Evolutionary conservation across 2,888 invertebrate species (phyloP), one percentile per base, ranked within the genome.

Genomic region (Melanophora roralis): DNA sequence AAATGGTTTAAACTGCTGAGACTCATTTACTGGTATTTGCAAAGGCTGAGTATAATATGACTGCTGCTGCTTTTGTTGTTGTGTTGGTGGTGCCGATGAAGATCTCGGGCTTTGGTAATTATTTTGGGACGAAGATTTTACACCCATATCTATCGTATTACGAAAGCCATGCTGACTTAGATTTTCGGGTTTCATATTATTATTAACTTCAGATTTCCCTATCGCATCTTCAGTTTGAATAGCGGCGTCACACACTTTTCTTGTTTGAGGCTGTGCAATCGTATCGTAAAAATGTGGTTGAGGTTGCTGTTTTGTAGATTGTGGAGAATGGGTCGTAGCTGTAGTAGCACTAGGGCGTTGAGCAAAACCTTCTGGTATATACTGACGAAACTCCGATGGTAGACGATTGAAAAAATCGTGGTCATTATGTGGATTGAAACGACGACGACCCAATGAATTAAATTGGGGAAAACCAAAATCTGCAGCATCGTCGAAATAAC

Each of bases 111-210:
- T 92, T 74, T 88, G 88, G 8, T 84, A 86, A 82, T 92, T 92
- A 84, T 91, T 91, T 75, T 87, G 93, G n/a, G 88, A 85, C 81
- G 92, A 92, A 47, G 91, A 92, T 84, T 91, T 91, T 83, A 94
- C 94, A 60, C 95, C 95, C 86, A 95, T 92, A 87, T 95, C 95
- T 78, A 95, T 94, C 21, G 95, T 95, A 86, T 95, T 95, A 82
- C 95, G 92, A 77, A 94, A 88, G 4, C 93, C 93, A 92, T 94
- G 93, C 84, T 94, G 94, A 59, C 93, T 92, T 11, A 94, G 85
- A 68, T 81, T 82, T 21, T 85, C 85, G 2, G 65, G 51, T 32
- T 81, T 78, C 84, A 88, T 57, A 19, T 84, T 83, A 45, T 85
- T 84, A 65, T 89, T 89, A 2, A 88, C 88, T 74, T 87, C 85